These are phyloP conservation scores for Spatulosminthurus flaviceps DNA, from an alignment of 2,888 invertebrate species.

Conservation along the genomic window DNA sequence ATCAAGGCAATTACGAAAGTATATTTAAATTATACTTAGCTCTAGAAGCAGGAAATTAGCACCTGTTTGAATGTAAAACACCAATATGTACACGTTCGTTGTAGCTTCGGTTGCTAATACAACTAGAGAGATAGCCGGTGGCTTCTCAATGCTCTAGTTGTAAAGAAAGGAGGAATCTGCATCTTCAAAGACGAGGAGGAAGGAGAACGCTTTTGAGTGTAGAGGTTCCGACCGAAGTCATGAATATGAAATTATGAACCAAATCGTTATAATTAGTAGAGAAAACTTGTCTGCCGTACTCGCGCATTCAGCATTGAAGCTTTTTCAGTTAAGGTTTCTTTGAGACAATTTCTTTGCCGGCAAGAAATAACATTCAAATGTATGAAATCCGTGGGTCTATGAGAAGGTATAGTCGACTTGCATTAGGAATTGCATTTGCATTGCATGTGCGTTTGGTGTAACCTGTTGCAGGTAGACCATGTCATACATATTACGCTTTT, in stretches of 20 bases:
- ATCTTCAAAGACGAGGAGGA: too few relatives aligned
- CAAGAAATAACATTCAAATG: background rate
- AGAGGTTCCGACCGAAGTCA: background rate
- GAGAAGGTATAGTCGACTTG: too few relatives aligned
- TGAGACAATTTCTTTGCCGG: background rate
- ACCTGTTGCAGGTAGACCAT: too few relatives aligned
- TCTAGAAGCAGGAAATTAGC: background rate
- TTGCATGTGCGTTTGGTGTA: too few relatives aligned
- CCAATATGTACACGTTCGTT: background rate
- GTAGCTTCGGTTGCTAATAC: background rate
- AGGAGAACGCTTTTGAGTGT: too few relatives aligned
- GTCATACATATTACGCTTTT: too few relatives aligned
- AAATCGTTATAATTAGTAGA: background rate
- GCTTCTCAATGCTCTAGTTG: slow-evolving; percentile 14
- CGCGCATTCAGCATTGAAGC: background rate
- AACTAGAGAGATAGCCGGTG: background rate
- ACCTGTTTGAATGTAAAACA: slow-evolving; percentile 30
- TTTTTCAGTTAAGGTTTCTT: background rate
- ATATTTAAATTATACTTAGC: background rate
- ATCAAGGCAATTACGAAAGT: background rate
- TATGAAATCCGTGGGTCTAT: too few relatives aligned
- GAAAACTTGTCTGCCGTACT: background rate
- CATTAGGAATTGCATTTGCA: too few relatives aligned
- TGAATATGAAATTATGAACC: background rate
- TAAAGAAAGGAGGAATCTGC: background rate